Conservation (phyloP, 2,113 vertebrate genomes). For the Nerophis lumbriciformis region DNA sequence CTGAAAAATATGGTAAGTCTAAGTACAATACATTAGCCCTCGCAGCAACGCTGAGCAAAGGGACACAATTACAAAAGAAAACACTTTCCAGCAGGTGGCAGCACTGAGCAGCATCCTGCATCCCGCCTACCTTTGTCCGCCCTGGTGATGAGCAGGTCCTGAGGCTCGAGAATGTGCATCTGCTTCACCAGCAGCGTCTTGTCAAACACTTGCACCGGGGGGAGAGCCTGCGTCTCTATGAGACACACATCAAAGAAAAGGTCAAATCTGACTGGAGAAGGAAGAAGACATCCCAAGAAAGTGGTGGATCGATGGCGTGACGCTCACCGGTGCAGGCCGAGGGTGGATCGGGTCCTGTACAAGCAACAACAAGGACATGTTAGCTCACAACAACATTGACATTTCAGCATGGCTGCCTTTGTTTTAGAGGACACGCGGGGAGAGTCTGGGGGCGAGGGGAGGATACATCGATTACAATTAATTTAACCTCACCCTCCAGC, state of each 20-base stretch:
- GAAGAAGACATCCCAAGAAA: background rate
- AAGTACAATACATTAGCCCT: no score
- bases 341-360: slow-evolving; percentile 55
- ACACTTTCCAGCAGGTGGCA: background rate
- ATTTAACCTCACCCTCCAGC: slow-evolving; percentile 68
- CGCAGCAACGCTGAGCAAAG: no score
- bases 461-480: background rate
- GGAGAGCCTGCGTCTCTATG: slow-evolving; percentile 74
- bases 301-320: background rate
- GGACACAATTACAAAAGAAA: background rate
- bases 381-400: slow-evolving; percentile 10
- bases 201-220: slow-evolving; percentile 85
- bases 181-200: slow-evolving; percentile 90
- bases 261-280: background rate
- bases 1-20: no score
- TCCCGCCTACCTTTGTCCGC: slow-evolving; percentile 86
- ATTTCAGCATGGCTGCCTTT: slow-evolving; percentile 30
- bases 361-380: slow-evolving; percentile 22
- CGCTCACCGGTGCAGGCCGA: slow-evolving; percentile 57
- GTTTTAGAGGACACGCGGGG: slow-evolving; percentile 24
- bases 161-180: slow-evolving; percentile 88
- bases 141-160: slow-evolving; percentile 87
- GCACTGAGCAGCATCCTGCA: background rate
- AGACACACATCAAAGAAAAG: slow-evolving; percentile 26
- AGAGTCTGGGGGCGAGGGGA: background rate